Evolutionary conservation across 2,888 invertebrate genomes (phyloP).

Genomic region (Ectemnius lituratus): DNA sequence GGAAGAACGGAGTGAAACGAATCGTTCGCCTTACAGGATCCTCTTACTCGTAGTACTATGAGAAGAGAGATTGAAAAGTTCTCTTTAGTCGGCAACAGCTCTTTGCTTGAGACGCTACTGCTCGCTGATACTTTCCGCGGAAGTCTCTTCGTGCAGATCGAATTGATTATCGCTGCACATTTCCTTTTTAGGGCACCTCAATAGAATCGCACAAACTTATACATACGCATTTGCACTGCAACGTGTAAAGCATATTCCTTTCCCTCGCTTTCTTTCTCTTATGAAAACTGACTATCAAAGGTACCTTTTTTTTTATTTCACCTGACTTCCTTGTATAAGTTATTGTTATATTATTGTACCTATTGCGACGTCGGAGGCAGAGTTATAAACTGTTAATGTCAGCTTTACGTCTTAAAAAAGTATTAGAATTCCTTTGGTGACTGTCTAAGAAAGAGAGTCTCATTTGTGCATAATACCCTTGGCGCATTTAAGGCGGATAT

Average conservation of each 20-base stretch:
- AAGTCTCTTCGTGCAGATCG: conserved; percentile 48
- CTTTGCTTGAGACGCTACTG: neutral
- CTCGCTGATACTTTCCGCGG: conserved; percentile 10
- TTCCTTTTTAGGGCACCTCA: neutral
- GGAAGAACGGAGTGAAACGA: conserved; percentile 49
- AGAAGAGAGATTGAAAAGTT: conserved; percentile 60
- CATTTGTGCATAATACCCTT: neutral
- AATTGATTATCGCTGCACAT: conserved; percentile 45
- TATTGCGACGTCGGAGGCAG: no score
- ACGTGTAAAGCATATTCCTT: no score
- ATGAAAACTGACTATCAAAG: no score
- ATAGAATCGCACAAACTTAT: no score
- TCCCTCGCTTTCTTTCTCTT: no score
- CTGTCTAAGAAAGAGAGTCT: neutral
- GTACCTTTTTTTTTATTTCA: no score
- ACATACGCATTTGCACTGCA: no score
- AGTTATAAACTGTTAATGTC: no score
- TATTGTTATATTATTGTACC: no score
- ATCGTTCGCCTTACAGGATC: conserved; percentile 55
- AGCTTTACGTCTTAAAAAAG: no score
- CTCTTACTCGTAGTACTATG: conserved; percentile 41
- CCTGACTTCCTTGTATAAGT: no score
- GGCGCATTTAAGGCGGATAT: neutral
- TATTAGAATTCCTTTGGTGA: neutral
- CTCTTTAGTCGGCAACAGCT: conserved; percentile 18